These are phyloP conservation scores for Caenorhabditis sp. DNA, from an alignment of 2,888 invertebrate species.

Conservation along the genomic window DNA sequence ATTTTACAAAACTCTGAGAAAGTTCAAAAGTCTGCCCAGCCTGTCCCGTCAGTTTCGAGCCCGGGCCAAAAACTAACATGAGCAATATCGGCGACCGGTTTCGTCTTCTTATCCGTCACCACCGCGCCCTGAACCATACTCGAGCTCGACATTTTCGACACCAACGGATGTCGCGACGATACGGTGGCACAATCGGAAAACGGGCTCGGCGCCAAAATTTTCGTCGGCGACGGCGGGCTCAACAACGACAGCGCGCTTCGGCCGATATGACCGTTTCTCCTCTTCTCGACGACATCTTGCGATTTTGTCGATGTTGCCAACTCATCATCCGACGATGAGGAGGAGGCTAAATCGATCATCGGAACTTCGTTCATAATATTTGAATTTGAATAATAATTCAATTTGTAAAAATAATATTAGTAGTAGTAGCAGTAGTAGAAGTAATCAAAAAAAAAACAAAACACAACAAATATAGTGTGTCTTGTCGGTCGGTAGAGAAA, in stretches of 20 bases:
- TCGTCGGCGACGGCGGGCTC: neutral
- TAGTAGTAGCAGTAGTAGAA: neutral
- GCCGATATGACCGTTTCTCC: neutral
- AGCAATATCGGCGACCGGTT: constrained; percentile 32
- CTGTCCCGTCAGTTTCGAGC: neutral
- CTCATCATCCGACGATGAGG: neutral
- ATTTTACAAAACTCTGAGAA: no score
- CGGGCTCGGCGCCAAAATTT: constrained; percentile 20
- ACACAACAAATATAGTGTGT: neutral
- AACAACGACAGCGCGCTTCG: neutral
- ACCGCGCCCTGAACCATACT: constrained; percentile 6
- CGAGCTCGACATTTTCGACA: constrained; percentile 12
- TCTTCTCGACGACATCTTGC: neutral
- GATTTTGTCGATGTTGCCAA: neutral
- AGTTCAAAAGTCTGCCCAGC: no score
- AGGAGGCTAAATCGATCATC: constrained; percentile 4
- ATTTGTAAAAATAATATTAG: neutral
- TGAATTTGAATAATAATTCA: no score
- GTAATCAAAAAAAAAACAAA: neutral
- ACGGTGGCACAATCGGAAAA: constrained; percentile 32
- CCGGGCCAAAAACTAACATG: constrained; percentile 31
- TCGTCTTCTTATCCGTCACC: constrained; percentile 17
- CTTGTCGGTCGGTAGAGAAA: neutral
- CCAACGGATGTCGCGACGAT: constrained; percentile 20
- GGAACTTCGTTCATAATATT: neutral